phyloP scores from a whole-genome alignment of 1,140 invertebrate genomes.

The Drosophila littoralis region DNA sequence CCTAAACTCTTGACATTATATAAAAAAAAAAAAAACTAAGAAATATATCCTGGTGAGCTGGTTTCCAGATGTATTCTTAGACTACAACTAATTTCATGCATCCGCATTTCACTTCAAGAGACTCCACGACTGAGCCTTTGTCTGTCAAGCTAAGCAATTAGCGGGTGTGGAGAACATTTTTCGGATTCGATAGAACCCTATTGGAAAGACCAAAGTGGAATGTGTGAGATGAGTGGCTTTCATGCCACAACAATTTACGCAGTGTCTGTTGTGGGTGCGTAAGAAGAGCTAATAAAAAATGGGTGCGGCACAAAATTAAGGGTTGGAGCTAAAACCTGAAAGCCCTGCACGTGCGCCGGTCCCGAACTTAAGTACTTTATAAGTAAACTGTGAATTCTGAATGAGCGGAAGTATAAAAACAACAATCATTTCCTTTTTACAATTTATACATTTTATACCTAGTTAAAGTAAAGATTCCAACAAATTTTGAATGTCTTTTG shows the following conservation, averaged over 20 bases:
- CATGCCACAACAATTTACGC: constrained; percentile 10
- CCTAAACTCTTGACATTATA: neutral
- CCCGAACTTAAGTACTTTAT: constrained; percentile 35
- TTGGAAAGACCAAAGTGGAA: constrained; percentile 22
- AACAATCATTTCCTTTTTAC: constrained; percentile 11
- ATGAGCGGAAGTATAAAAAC: constrained; percentile 4
- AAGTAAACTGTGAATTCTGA: constrained; percentile 22
- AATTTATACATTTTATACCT: neutral
- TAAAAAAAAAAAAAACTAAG: neutral
- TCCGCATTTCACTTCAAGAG: constrained; percentile 23
- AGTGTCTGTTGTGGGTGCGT: constrained; percentile 21
- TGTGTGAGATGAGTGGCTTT: constrained; percentile 12
- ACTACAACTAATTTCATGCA: constrained; percentile 10
- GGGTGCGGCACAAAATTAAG: neutral
- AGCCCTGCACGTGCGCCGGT: constrained; percentile 36
- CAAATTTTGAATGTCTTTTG: constrained; percentile 28
- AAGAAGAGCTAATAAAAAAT: neutral
- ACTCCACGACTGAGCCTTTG: constrained; percentile 35
- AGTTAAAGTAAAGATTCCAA: neutral
- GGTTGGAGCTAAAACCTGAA: constrained; percentile 17
- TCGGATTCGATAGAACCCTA: neutral
- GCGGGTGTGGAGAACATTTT: constrained; percentile 9
- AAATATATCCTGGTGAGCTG: neutral
- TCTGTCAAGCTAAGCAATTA: constrained; percentile 59
- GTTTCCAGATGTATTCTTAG: neutral